Percentiles rank a stretch among this genome's conserved stretches.
Conservation (phyloP, 2,113 vertebrate genomes). For the Uria lomvia region DNA sequence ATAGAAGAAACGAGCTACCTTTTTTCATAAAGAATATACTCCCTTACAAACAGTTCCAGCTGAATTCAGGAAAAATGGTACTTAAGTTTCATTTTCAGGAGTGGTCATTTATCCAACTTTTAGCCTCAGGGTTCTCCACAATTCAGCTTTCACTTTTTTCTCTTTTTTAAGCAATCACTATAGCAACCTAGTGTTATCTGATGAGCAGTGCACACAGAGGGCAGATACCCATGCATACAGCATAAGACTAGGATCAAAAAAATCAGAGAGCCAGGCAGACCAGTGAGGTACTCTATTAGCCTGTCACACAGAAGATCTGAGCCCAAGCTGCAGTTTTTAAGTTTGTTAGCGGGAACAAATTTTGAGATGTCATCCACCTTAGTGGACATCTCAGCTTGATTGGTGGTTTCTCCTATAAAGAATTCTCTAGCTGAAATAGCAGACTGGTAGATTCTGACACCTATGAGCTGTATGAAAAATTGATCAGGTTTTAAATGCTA, state of each 20-base stretch:
- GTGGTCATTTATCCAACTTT: conserved; percentile 25
- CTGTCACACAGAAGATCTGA: background rate
- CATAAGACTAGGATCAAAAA: background rate
- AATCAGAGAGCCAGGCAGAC: background rate
- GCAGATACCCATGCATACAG: background rate
- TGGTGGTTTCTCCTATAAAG: background rate
- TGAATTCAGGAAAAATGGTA: background rate
- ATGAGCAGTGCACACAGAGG: background rate
- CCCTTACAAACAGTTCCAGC: background rate
- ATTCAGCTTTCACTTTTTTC: background rate
- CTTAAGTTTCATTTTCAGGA: conserved; percentile 11
- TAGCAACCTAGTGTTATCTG: conserved; percentile 42
- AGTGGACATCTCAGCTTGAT: background rate
- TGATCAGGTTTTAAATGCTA: background rate
- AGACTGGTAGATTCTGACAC: background rate
- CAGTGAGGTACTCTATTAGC: background rate
- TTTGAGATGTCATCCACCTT: background rate
- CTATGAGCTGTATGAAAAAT: background rate
- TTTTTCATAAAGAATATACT: background rate
- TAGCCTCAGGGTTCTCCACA: conserved; percentile 1
- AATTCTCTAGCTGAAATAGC: background rate
- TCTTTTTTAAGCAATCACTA: conserved; percentile 33
- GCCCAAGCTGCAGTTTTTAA: background rate
- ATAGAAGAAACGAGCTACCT: background rate
- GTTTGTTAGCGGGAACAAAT: background rate